Evolutionary conservation across 2,888 invertebrate species (phyloP).

Genomic region (Harpalus rufipes): DNA sequence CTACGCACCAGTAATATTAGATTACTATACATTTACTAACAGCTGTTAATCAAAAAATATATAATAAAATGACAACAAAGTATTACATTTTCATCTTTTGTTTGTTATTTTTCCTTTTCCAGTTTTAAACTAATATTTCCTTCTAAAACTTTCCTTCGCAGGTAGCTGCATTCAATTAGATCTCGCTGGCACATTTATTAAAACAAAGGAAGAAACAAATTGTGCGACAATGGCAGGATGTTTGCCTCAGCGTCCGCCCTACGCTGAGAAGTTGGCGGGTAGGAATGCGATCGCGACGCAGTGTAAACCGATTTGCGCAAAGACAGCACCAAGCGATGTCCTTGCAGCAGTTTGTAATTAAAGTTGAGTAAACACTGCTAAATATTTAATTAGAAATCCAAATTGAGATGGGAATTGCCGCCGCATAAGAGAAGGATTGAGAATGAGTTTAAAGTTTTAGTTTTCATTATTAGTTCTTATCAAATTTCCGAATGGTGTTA

Average conservation of each 20-base stretch:
- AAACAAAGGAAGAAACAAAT: conserved; percentile 62
- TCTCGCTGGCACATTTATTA: conserved; percentile 34
- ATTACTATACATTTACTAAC: too few relatives aligned
- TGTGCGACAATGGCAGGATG: conserved; percentile 20
- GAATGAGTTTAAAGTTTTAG: not conserved
- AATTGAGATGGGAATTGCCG: conserved; percentile 58
- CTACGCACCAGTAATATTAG: too few relatives aligned
- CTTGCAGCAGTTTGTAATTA: conserved; percentile 62
- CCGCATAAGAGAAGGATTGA: conserved; percentile 9
- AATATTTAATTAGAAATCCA: conserved; percentile 64
- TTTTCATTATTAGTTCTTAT: not conserved
- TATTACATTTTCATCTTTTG: not conserved
- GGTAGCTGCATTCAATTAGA: conserved; percentile 50
- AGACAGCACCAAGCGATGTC: conserved; percentile 37
- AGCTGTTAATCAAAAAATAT: not conserved
- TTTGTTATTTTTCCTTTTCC: not conserved
- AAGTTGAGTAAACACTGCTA: conserved; percentile 64
- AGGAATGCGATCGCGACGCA: conserved; percentile 9
- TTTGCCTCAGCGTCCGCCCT: conserved; percentile 3
- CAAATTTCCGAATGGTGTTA: not conserved
- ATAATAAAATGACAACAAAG: not conserved
- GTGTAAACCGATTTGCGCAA: conserved; percentile 33
- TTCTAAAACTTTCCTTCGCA: not conserved
- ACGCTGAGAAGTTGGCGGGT: not conserved
- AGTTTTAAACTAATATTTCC: not conserved